These are phyloP conservation scores for Malacoraja senta DNA, from an alignment of 2,797 vertebrate genomes.

Conservation along the genomic window DNA sequence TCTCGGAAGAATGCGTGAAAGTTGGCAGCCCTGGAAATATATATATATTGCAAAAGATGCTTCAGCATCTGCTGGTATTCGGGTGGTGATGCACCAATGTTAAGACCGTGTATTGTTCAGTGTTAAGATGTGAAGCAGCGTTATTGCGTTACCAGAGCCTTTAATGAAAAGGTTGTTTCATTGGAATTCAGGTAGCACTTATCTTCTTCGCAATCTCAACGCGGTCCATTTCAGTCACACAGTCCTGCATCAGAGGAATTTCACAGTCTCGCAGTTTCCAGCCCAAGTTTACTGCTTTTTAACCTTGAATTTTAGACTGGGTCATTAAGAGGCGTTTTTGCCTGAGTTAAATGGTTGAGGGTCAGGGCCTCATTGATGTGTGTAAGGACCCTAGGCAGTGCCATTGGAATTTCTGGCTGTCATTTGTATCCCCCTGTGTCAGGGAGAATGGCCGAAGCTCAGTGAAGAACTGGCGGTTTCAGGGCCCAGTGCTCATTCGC, in stretches of 20 bases:
- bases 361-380: too few species aligned
- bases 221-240: not conserved
- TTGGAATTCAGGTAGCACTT: conserved; percentile 12
- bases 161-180: not conserved
- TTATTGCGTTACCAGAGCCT: not conserved
- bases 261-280: not conserved
- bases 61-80: too few species aligned
- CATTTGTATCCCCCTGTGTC: too few species aligned
- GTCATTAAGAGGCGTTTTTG: not conserved
- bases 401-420: too few species aligned
- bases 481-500: too few species aligned
- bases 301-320: too few species aligned
- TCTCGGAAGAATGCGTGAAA: too few species aligned
- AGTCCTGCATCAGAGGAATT: not conserved
- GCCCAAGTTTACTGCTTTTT: not conserved
- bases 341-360: not conserved
- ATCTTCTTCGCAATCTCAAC: not conserved
- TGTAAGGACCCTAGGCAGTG: too few species aligned
- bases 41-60: not conserved
- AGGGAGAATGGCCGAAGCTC: too few species aligned
- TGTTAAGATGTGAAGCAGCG: not conserved
- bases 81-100: not conserved
- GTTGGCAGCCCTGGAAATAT: not conserved
- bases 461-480: too few species aligned
- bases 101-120: too few species aligned